These are phyloP conservation scores for Antheraea pernyi DNA, from an alignment of 1,140 invertebrate genomes.

Conservation along the genomic window DNA sequence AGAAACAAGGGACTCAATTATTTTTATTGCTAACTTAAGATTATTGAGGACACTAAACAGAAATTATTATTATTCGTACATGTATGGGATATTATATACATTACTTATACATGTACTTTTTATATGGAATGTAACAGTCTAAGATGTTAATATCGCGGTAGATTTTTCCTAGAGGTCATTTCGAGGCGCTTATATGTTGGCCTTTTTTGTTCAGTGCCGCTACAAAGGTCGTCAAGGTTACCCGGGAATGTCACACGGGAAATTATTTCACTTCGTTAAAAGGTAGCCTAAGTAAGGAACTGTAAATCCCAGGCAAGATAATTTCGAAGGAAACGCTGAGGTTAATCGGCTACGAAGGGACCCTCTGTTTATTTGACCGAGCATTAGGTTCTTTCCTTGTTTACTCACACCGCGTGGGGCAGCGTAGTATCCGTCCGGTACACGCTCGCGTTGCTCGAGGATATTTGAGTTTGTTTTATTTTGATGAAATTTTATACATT, in stretches of 20 bases:
- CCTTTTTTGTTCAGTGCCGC: neutral
- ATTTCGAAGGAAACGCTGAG: neutral
- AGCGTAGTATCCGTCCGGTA: neutral
- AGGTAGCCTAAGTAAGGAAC: neutral
- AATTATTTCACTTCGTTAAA: neutral
- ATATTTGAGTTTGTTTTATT: slow-evolving; percentile 1
- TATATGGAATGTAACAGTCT: neutral
- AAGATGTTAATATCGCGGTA: neutral
- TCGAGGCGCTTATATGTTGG: neutral
- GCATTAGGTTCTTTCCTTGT: neutral
- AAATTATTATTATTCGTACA: too few relatives aligned
- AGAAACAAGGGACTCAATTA: too few relatives aligned
- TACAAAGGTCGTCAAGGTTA: neutral
- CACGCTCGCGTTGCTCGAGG: neutral
- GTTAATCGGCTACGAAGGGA: neutral
- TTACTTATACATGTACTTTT: too few relatives aligned
- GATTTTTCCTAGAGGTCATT: neutral
- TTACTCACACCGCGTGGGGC: neutral
- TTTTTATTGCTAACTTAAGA: too few relatives aligned
- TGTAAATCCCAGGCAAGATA: neutral
- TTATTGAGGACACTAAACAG: too few relatives aligned
- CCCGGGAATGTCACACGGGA: neutral
- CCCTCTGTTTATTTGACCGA: neutral
- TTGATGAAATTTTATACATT: slow-evolving; percentile 1
- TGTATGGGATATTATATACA: too few relatives aligned